phyloP scores from a whole-genome alignment of 2,888 invertebrate genomes.

The Pristionchus arcanus region DNA sequence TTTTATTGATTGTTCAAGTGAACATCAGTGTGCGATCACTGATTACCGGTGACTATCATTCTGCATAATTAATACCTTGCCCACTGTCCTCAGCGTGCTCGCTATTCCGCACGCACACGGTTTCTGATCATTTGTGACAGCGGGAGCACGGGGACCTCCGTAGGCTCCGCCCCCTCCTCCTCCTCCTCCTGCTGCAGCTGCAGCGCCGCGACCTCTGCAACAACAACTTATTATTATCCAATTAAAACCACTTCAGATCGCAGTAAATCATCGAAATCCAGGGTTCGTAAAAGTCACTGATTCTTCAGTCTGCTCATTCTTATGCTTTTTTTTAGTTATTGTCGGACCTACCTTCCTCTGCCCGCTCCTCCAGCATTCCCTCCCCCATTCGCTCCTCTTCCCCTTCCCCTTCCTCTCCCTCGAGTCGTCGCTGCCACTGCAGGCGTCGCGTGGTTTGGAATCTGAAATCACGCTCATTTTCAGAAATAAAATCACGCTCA shows the following conservation, averaged over 20 bases:
- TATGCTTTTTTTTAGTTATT: no score
- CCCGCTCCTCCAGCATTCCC: neutral
- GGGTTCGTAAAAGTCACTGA: neutral
- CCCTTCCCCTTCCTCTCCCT: conserved; percentile 49
- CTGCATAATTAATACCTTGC: conserved; percentile 57
- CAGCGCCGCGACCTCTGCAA: neutral
- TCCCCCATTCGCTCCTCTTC: conserved; percentile 13
- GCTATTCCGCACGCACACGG: conserved; percentile 60
- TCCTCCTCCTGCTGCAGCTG: neutral
- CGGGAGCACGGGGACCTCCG: neutral
- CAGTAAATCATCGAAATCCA: neutral
- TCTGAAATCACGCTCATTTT: no score
- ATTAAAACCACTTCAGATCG: neutral
- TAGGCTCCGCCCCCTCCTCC: neutral
- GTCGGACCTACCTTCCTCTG: neutral
- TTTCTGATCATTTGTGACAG: conserved; percentile 50
- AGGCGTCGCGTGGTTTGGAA: conserved; percentile 48
- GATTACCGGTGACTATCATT: neutral
- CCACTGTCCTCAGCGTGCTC: conserved; percentile 62
- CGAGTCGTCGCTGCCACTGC: conserved; percentile 39
- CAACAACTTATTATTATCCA: neutral
- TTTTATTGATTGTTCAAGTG: neutral
- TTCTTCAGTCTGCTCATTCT: neutral
- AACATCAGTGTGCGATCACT: neutral
- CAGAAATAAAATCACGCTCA: no score